phyloP scores from a whole-genome alignment of 2,888 invertebrate species.

The Orchesellides sinensis region DNA sequence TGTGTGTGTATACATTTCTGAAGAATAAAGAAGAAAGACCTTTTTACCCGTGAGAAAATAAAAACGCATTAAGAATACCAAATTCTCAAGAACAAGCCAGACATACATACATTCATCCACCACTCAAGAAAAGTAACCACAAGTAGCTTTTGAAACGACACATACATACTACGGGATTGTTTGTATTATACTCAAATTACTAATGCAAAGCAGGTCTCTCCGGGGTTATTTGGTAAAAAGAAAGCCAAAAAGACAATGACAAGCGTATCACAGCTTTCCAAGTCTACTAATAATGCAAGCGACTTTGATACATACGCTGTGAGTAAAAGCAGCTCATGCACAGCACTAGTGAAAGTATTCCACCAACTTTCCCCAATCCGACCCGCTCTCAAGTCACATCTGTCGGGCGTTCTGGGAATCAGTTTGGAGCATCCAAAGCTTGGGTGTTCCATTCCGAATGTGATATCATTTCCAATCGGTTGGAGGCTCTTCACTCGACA shows the following conservation, averaged over 20 bases:
- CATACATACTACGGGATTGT: neutral
- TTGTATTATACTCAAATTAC: conserved; percentile 25
- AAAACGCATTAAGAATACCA: conserved; percentile 9
- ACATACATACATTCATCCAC: neutral
- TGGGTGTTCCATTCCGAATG: neutral
- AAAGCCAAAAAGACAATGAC: neutral
- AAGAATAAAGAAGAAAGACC: neutral
- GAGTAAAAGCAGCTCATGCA: conserved; percentile 18
- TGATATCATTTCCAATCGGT: conserved; percentile 28
- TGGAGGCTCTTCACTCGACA: conserved; percentile 28
- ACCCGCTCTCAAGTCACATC: conserved; percentile 52
- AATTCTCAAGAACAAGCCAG: neutral
- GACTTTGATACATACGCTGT: neutral
- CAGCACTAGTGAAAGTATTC: neutral
- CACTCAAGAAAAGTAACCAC: neutral
- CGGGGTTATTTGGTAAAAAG: conserved; percentile 27
- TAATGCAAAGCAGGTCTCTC: conserved; percentile 21
- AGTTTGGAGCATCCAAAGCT: neutral
- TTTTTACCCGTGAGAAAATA: conserved; percentile 7
- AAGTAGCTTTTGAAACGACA: neutral
- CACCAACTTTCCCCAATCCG: neutral
- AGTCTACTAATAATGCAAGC: neutral
- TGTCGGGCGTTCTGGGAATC: conserved; percentile 48
- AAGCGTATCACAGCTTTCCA: neutral
- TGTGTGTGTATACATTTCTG: no score